A percentile compares a stretch with the other conserved stretches of the same genome.
Evolutionary conservation across 2,797 vertebrate species (phyloP).

Genomic region (Nannoperca australis): DNA sequence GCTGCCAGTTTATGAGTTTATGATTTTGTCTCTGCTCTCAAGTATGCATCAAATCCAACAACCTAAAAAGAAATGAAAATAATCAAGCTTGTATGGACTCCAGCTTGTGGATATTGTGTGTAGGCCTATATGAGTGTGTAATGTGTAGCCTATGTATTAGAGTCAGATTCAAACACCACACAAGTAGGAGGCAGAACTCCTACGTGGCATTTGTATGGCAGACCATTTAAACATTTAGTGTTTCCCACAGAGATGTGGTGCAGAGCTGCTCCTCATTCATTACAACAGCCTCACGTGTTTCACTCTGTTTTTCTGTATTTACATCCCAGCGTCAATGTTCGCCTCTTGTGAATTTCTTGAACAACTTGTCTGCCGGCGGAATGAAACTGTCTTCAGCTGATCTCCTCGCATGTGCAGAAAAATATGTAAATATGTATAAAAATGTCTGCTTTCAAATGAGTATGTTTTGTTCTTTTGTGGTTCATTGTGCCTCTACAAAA

Average conservation of each 20-base stretch:
- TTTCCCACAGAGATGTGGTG: conserved; percentile 50
- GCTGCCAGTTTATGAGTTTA: conserved; percentile 3
- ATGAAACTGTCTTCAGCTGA: conserved; percentile 51
- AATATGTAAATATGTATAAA: conserved; percentile 74
- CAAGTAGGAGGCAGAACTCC: conserved; percentile 33
- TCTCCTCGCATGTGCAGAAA: conserved; percentile 37
- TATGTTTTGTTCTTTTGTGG: conserved; percentile 48
- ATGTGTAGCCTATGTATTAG: conserved; percentile 42
- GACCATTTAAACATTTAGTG: conserved; percentile 43
- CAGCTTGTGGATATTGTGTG: conserved; percentile 22
- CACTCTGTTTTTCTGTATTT: conserved; percentile 59
- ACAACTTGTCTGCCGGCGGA: conserved; percentile 47
- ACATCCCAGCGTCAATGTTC: conserved; percentile 54
- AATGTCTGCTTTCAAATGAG: conserved; percentile 62
- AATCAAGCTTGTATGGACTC: conserved; percentile 20
- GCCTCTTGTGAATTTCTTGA: conserved; percentile 62
- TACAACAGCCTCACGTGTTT: conserved; percentile 53
- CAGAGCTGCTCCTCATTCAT: conserved; percentile 52
- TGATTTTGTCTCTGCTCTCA: background rate
- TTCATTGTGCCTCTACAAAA: conserved; percentile 25
- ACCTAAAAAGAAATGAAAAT: conserved; percentile 22
- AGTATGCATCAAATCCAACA: conserved; percentile 21
- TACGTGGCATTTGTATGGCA: conserved; percentile 41
- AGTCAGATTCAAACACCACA: conserved; percentile 35
- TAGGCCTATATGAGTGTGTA: conserved; percentile 37